A percentile compares a stretch with the other conserved stretches of the same genome.
phyloP scores from a whole-genome alignment of 2,797 vertebrate species.

The Chrysocyon brachyurus region DNA sequence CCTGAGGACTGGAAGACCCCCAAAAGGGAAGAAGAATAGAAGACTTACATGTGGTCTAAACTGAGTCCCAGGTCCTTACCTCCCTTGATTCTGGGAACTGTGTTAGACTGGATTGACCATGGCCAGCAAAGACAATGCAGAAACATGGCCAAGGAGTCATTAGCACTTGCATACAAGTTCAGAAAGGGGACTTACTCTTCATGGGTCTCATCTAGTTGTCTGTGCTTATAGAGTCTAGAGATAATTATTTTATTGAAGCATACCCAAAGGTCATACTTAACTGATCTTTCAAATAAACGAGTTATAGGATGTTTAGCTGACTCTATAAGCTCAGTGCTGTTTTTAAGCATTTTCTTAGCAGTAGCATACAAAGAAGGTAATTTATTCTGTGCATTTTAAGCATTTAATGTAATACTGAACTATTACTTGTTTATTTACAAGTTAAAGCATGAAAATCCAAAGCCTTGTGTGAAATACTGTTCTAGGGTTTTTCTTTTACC shows the following conservation, averaged over 20 bases:
- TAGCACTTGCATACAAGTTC: background rate
- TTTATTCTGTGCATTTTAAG: constrained; percentile 68
- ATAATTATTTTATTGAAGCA: constrained; percentile 70
- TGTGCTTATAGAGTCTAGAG: constrained; percentile 45
- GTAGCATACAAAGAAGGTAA: constrained; percentile 66
- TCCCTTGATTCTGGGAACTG: background rate
- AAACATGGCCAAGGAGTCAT: background rate
- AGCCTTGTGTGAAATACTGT: constrained; percentile 55
- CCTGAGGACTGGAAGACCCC: background rate
- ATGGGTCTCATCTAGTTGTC: background rate
- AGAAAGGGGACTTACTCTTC: background rate
- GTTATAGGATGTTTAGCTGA: constrained; percentile 31
- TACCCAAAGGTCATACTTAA: constrained; percentile 53
- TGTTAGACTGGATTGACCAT: background rate
- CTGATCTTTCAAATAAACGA: constrained; percentile 71
- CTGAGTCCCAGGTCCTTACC: background rate
- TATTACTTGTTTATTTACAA: constrained; percentile 68
- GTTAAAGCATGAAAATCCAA: constrained; percentile 66
- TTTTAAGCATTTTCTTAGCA: constrained; percentile 69
- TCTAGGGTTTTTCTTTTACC: constrained; percentile 49
- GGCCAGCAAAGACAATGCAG: background rate
- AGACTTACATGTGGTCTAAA: background rate
- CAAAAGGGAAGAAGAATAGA: background rate
- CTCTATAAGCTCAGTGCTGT: constrained; percentile 31
- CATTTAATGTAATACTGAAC: constrained; percentile 49